phyloP scores from a whole-genome alignment of 2,797 vertebrate genomes.

The Monodelphis domestica region DNA sequence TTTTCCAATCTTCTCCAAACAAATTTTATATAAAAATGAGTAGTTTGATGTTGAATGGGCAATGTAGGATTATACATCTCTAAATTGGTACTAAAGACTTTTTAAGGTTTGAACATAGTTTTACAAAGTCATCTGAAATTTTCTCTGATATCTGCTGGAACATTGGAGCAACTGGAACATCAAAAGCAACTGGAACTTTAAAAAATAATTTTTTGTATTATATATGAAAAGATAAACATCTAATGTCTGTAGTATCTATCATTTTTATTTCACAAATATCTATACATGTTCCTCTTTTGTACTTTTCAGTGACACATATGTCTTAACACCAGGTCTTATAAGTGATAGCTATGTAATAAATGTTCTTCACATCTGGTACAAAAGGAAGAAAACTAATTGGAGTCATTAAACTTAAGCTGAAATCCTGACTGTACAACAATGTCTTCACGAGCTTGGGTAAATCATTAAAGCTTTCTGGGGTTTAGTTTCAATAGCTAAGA shows the following conservation, averaged over 20 bases:
- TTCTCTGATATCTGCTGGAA: neutral
- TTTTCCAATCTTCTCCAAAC: slow-evolving; percentile 1
- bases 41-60: neutral
- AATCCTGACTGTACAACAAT: neutral
- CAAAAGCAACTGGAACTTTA: neutral
- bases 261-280: neutral
- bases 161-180: neutral
- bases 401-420: neutral
- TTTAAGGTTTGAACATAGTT: slow-evolving; percentile 6
- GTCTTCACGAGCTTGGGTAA: neutral
- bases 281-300: neutral
- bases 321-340: neutral
- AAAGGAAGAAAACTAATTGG: neutral
- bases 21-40: slow-evolving; percentile 7
- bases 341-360: neutral
- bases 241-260: neutral
- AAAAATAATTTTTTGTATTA: neutral
- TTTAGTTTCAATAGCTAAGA: neutral
- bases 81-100: neutral
- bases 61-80: neutral
- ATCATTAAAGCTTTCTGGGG: neutral
- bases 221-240: neutral
- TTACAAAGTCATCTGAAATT: neutral
- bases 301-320: neutral
- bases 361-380: neutral